Evolutionary conservation across 2,113 vertebrate species (phyloP).

Genomic region (Anhinga anhinga): DNA sequence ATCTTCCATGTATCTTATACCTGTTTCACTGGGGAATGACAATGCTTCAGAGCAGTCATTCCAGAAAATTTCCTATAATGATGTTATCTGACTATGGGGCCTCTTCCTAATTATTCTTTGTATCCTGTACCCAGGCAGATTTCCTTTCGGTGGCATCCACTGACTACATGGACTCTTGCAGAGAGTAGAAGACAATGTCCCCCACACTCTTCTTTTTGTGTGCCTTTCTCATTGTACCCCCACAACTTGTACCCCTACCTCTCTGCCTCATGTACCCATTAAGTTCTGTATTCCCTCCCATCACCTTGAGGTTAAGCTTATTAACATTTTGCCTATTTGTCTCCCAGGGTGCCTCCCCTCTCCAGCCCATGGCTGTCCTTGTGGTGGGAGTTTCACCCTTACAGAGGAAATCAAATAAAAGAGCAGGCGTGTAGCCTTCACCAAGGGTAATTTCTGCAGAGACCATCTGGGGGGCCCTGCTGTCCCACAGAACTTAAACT

Average conservation of each 20-base stretch:
- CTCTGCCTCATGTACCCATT: not conserved
- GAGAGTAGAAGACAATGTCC: not conserved
- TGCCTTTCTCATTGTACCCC: not conserved
- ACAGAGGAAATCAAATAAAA: not conserved
- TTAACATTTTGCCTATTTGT: not conserved
- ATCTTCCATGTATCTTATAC: not conserved
- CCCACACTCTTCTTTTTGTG: not conserved
- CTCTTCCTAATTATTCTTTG: not conserved
- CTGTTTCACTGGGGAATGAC: not conserved
- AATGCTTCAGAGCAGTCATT: not conserved
- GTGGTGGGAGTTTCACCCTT: not conserved
- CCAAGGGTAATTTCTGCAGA: not conserved
- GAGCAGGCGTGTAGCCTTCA: not conserved
- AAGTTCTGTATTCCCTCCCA: not conserved
- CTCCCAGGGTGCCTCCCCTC: not conserved
- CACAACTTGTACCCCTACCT: not conserved
- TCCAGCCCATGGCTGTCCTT: not conserved
- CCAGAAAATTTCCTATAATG: not conserved
- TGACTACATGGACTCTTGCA: not conserved
- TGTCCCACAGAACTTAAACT: slow-evolving; percentile 1
- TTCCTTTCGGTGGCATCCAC: not conserved
- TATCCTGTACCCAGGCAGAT: not conserved
- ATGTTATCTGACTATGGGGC: not conserved
- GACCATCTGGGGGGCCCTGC: not conserved
- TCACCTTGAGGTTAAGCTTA: not conserved